A percentile compares a stretch with the other conserved stretches of the same genome.
Conservation (phyloP, 2,888 invertebrate species). For the Muscina levida region DNA sequence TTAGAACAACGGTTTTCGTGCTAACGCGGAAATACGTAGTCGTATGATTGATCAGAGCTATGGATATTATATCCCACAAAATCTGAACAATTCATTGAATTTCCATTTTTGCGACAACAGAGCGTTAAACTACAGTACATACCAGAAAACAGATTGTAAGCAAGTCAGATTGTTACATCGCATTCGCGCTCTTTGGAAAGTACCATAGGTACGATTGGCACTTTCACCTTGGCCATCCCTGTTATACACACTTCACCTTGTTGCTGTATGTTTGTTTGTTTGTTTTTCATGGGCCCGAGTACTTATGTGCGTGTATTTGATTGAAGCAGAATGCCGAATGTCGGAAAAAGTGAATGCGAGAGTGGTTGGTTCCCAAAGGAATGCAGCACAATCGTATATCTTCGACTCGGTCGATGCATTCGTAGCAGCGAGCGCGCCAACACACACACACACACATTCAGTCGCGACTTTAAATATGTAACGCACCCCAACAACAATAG, state of each 20-base stretch:
- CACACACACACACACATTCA: background rate
- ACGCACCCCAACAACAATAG: background rate
- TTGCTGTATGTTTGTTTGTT: constrained; percentile 13
- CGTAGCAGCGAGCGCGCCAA: background rate
- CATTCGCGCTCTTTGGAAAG: too few relatives aligned
- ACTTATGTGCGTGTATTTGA: background rate
- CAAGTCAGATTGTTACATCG: too few relatives aligned
- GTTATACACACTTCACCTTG: background rate
- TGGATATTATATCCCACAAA: too few relatives aligned
- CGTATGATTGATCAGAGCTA: too few relatives aligned
- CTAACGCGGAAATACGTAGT: too few relatives aligned
- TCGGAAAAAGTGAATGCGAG: constrained; percentile 1
- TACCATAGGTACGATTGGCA: background rate
- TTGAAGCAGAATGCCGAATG: background rate
- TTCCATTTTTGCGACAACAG: too few relatives aligned
- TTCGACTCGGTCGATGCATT: constrained; percentile 3
- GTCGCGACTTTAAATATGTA: too few relatives aligned
- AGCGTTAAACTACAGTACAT: too few relatives aligned
- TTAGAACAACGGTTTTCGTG: too few relatives aligned
- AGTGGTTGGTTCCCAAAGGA: constrained; percentile 27
- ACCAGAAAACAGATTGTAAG: too few relatives aligned
- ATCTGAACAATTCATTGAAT: too few relatives aligned
- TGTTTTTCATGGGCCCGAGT: constrained; percentile 20
- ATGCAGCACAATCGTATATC: constrained; percentile 24
- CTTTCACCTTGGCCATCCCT: background rate